These are phyloP conservation scores for Catocala sponsa DNA, from an alignment of 2,888 invertebrate genomes.

Conservation along the genomic window DNA sequence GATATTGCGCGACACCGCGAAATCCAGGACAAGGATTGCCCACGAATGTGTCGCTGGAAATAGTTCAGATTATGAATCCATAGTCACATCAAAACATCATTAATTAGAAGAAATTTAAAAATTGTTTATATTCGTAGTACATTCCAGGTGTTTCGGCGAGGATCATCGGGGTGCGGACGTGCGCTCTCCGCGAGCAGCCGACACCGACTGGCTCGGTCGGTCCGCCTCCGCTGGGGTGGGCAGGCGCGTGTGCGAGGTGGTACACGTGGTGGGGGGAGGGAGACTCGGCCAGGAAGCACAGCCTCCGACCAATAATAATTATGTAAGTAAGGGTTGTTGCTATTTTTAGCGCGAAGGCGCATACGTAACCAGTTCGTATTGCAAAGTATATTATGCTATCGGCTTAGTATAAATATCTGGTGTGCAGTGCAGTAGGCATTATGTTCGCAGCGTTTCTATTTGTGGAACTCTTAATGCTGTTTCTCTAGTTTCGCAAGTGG, in stretches of 20 bases:
- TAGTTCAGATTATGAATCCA: slow-evolving; percentile 16
- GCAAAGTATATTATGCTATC: slow-evolving; percentile 59
- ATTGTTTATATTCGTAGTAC: slow-evolving; percentile 45
- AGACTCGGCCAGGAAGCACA: slow-evolving; percentile 69
- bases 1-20: slow-evolving; percentile 20
- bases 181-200: slow-evolving; percentile 57
- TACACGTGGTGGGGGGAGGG: slow-evolving; percentile 47
- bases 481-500: slow-evolving; percentile 66
- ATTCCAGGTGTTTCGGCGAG: slow-evolving; percentile 44
- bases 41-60: slow-evolving; percentile 16
- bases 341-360: slow-evolving; percentile 79
- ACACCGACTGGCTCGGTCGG: slow-evolving; percentile 62
- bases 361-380: slow-evolving; percentile 66
- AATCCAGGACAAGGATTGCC: slow-evolving; percentile 13
- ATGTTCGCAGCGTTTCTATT: slow-evolving; percentile 71
- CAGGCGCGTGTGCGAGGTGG: slow-evolving; percentile 38
- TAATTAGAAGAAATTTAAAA: slow-evolving; percentile 6
- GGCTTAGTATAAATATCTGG: slow-evolving; percentile 63
- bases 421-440: slow-evolving; percentile 57
- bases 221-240: slow-evolving; percentile 42
- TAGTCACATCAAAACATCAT: slow-evolving; percentile 23
- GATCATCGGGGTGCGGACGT: slow-evolving; percentile 46
- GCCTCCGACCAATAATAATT: slow-evolving; percentile 83
- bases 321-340: slow-evolving; percentile 80
- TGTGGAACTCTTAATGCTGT: slow-evolving; percentile 67